Base-by-base conservation (phyloP, 2,797 vertebrate species). In the Apogon hyalosoma region DNA sequence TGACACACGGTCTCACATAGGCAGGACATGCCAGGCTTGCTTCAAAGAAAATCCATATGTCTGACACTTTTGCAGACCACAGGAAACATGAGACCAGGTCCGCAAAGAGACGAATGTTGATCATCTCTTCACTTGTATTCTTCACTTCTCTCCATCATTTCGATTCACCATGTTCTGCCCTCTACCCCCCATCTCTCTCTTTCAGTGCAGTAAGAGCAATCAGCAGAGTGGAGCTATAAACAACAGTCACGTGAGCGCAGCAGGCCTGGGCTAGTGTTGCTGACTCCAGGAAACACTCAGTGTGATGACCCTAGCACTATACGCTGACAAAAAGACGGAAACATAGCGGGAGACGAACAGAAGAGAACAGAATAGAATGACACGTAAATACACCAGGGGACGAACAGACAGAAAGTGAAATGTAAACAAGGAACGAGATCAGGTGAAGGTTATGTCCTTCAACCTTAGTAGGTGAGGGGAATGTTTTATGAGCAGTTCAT, bases 201-300 rank as follows among this genome's bases (percentile, higher is more conserved):
- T 53, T 73, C 65, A 68, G 60, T 57, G 63, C 60, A 77, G 74
- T 14, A 36, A 63, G 64, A 81, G 73, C 80, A 89, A 88, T 90
- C 81, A 85, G 74, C 72, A 75, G 70, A 88, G 80, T 85, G 73
- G 60, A 62, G 79, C 75, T 68, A 82, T 88, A 89, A 86, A 90
- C 83, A 84, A 80, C 73, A 11, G 80, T 85, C 87, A 90, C n/a
- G 76, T 91, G 91, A 84, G 70, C 67, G 56, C 49, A 67, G 62
- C 19, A 55, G 72, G 71, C 69, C 56, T 12, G 51, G 41, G 40
- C 62, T 69, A 61, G 46, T 63, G 79, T 62, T 89, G 89, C 90
- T 91, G 90, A 91, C 84, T 86, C 70, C 11, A 71, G 63, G 46
- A 72, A 63, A 63, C 33, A 76, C 21, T 63, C 36, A 45, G 63